Base-by-base conservation (phyloP, 1,140 invertebrate species). In the Nasonia giraulti region DNA sequence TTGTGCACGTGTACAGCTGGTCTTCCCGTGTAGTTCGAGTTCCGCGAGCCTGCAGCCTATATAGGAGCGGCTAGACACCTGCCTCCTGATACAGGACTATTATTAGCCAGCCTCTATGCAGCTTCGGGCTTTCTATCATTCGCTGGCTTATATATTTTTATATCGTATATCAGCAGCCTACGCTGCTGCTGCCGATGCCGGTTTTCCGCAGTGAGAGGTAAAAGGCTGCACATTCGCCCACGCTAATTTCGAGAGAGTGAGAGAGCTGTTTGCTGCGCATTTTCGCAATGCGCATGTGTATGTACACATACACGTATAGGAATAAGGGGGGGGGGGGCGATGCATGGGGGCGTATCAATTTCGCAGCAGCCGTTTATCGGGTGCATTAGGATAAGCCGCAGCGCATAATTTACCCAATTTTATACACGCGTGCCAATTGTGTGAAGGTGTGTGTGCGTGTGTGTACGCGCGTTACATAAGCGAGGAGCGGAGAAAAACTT, bases 81-180 rank as follows among this genome's bases (percentile, higher is more conserved):
- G 80, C 37, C 12, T 17, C 68, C 4, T 14, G 23, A n/a, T 8
- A 20, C 31, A 44, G 55, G 23, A 33, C 81, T 83, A 83, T 83
- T 83, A 77, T 83, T 83, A 44, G 40, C 40, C 40, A 69, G 82
- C 75, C 14, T 27, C 12, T 33, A 10, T 17, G 12, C 33, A 20
- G 73, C 73, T 37, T 71, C 50, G 55, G 37, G 73, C 71, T 83
- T 83, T 77, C 81, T 77, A 82, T 82, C 47, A 12, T 31, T 44
- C 40, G 47, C 1, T 23, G 23, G 11, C 14, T 12, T 7, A 40
- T 23, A 8, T 2, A 27, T 71, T 71, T 71, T 71, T 71, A 11
- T 31, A 11, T 11, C 27, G 27, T 27, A 31, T n/a, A n/a, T n/a
- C n/a, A n/a, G n/a, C n/a, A n/a, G n/a, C n/a, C n/a, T n/a, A n/a